Evolutionary conservation across 2,797 vertebrate genomes (phyloP), one percentile per base, ranked within the genome.

Genomic region (Protonibea diacanthus): DNA sequence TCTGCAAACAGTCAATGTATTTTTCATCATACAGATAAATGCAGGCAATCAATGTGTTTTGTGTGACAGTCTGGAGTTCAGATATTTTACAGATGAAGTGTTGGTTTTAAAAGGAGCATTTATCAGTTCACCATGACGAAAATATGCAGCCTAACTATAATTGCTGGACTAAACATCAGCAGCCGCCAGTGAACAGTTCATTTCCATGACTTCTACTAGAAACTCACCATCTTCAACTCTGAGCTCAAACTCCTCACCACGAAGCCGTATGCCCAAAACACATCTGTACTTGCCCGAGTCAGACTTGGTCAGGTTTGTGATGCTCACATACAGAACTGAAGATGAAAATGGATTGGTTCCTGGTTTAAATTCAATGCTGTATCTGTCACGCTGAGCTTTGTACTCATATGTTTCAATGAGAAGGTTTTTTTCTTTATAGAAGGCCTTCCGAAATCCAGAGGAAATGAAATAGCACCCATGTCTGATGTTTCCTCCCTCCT

Each of bases 221-320:
- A 80, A 74, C 0, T 51, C 40, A 42, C 40, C 42, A 44, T 44
- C 42, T 44, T 44, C 42, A 44, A 44, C 42, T 44, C 13, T 42
- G 65, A 87, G n/a, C 5, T n/a, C 0, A 63, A 89, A 27, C 3
- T 59, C 21, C 0, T 10, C 0, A 1, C 23, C 38, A 0, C 0
- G 0, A 3, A 23, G 1, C 1, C 0, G 5, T 38, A 38, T 38
- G 2, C 4, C 0, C 6, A 82, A 66, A 29, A 20, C 7, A 59
- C 73, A 86, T 1, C 1, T 9, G 74, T 89, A 87, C 3, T 4
- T 7, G 29, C 81, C 86, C 10, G 69, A 18, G 52, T 84, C 86
- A 17, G 83, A 67, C 58, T 47, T 48, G 5, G 0, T 74, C 72
- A 89, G 62, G 0, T 66, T 14, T 45, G 38, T 72, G 84, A 89